These are phyloP conservation scores for Panagrolaimus sp. DNA, from an alignment of 1,140 invertebrate species.

Conservation along the genomic window DNA sequence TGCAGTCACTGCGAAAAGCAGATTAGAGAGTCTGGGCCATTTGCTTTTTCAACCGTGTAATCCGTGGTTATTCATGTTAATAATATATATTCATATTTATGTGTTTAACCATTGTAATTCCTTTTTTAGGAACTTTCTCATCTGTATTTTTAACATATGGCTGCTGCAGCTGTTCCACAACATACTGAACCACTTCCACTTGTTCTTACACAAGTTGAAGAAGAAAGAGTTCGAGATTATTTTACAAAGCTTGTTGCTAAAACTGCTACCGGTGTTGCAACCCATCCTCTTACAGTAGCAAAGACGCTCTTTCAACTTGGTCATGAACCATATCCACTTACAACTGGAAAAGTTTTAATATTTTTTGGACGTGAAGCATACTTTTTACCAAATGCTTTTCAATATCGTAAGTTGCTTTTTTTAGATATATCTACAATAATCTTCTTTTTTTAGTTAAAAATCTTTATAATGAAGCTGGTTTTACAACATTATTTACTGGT, in stretches of 20 bases:
- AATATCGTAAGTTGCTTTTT: conserved; percentile 35
- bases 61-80: too few species aligned
- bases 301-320: conserved; percentile 55
- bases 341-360: conserved; percentile 40
- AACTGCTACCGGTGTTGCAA: conserved; percentile 23
- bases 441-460: conserved; percentile 30
- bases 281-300: conserved; percentile 43
- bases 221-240: background rate
- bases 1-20: too few species aligned
- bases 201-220: too few species aligned
- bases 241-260: conserved; percentile 31
- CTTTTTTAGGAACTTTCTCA: too few species aligned
- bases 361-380: conserved; percentile 47
- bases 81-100: too few species aligned
- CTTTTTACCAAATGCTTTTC: conserved; percentile 50
- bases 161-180: too few species aligned
- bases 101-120: too few species aligned
- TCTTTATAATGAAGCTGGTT: conserved; percentile 32
- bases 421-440: background rate
- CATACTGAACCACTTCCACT: too few species aligned
- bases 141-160: too few species aligned
- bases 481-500: conserved; percentile 32
- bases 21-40: too few species aligned
- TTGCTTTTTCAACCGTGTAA: too few species aligned
- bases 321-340: conserved; percentile 52